Conservation (phyloP, 2,113 vertebrate species). For the Numenius arquata region DNA sequence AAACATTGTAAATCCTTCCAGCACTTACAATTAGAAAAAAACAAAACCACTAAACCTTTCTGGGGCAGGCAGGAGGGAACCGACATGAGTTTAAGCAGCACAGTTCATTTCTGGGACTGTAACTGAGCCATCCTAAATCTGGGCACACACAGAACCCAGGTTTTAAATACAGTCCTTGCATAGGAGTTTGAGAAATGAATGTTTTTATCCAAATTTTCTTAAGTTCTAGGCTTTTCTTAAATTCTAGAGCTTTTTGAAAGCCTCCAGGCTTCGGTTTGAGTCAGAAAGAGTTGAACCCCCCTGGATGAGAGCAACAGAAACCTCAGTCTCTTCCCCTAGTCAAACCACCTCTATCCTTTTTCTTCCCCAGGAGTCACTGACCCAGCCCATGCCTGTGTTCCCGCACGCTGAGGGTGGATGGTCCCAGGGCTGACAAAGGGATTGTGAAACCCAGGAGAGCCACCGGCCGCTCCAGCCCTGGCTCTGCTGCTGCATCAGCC, state of each 20-base stretch:
- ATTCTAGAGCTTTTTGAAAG: not conserved
- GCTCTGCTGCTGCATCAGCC: not conserved
- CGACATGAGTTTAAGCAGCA: not conserved
- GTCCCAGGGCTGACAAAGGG: not conserved
- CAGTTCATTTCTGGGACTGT: not conserved
- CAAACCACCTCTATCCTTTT: not conserved
- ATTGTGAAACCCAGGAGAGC: not conserved
- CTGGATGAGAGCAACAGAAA: not conserved
- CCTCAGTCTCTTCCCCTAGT: not conserved
- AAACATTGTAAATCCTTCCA: not conserved
- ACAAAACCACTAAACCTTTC: not conserved
- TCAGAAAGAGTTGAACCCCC: not conserved
- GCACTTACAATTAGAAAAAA: not conserved
- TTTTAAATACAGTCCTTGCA: not conserved
- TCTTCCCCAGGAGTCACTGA: not conserved
- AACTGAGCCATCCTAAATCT: not conserved
- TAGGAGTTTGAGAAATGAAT: not conserved
- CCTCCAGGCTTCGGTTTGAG: not conserved
- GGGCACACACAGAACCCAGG: not conserved
- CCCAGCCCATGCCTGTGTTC: not conserved
- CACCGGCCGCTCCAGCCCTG: not conserved
- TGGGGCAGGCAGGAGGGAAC: not conserved
- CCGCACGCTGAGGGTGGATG: accelerated
- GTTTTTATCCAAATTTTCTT: not conserved
- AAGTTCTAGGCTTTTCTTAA: not conserved